Conservation (phyloP, 37 sponge, comb jelly and placozoan genomes). For the Hormiphora californensis region DNA sequence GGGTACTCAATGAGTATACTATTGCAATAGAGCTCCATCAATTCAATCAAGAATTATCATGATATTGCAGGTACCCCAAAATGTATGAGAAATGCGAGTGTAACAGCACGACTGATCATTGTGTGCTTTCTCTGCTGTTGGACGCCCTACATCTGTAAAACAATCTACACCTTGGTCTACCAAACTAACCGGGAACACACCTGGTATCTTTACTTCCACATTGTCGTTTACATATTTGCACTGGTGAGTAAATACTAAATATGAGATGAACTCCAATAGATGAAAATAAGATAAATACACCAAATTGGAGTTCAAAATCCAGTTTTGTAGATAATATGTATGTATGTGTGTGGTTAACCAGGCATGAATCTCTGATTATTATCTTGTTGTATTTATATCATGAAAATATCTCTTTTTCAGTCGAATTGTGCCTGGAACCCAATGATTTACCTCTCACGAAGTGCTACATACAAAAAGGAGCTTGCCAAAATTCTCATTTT, state of each 20-base stretch:
- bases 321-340: too few relatives aligned
- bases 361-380: too few relatives aligned
- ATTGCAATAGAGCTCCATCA: not conserved
- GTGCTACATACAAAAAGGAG: slow-evolving; percentile 1
- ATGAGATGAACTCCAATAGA: too few relatives aligned
- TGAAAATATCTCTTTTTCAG: too few relatives aligned
- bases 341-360: too few relatives aligned
- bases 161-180: not conserved
- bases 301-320: too few relatives aligned
- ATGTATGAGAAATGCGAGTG: slow-evolving; percentile 46
- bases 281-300: too few relatives aligned
- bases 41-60: not conserved
- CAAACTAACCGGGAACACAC: not conserved
- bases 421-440: slow-evolving; percentile 34
- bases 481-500: slow-evolving; percentile 29
- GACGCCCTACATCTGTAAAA: slow-evolving; percentile 32
- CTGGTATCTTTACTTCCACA: slow-evolving; percentile 43
- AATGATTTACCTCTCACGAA: not conserved
- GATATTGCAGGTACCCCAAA: slow-evolving; percentile 30
- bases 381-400: too few relatives aligned
- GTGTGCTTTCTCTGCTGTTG: slow-evolving; percentile 46
- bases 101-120: slow-evolving; percentile 43
- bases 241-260: slow-evolving; percentile 23
- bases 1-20: too few relatives aligned
- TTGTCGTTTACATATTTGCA: not conserved